Evolutionary conservation across 2,113 vertebrate species (phyloP).

Genomic region (Acinonyx jubatus): DNA sequence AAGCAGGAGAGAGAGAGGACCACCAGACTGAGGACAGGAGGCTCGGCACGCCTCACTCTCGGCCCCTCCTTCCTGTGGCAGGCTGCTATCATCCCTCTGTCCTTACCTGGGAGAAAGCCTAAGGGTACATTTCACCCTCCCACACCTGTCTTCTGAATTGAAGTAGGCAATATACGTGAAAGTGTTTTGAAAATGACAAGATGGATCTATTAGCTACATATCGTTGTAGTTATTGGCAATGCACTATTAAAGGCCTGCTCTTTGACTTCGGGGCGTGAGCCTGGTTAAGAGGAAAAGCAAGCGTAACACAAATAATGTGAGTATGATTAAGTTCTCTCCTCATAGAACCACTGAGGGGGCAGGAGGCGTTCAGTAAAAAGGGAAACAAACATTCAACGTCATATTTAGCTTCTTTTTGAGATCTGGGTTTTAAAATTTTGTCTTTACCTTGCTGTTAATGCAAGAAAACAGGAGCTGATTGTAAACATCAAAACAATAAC

Average conservation of each 20-base stretch:
- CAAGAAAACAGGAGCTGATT: not conserved
- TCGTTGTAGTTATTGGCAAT: not conserved
- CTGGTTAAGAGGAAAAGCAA: not conserved
- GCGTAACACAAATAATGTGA: not conserved
- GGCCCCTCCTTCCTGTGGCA: not conserved
- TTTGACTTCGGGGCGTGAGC: not conserved
- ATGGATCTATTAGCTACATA: not conserved
- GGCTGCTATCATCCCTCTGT: not conserved
- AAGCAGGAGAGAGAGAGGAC: no score
- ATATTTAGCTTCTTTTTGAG: not conserved
- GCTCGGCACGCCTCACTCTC: rapidly evolving
- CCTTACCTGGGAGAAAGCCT: not conserved
- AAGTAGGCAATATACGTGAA: not conserved
- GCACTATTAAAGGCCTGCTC: not conserved
- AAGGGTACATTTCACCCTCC: not conserved
- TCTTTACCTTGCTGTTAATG: not conserved
- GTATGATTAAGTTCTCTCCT: not conserved
- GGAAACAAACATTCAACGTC: not conserved
- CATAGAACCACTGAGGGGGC: rapidly evolving
- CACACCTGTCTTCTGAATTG: not conserved
- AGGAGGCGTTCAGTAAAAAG: not conserved
- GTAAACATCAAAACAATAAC: not conserved
- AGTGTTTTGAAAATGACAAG: not conserved
- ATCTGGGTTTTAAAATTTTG: not conserved
- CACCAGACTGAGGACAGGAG: rapidly evolving